A percentile compares a stretch with the other conserved stretches of the same genome.
phyloP scores from a whole-genome alignment of 2,797 vertebrate species.

The Notolabrus celidotus region DNA sequence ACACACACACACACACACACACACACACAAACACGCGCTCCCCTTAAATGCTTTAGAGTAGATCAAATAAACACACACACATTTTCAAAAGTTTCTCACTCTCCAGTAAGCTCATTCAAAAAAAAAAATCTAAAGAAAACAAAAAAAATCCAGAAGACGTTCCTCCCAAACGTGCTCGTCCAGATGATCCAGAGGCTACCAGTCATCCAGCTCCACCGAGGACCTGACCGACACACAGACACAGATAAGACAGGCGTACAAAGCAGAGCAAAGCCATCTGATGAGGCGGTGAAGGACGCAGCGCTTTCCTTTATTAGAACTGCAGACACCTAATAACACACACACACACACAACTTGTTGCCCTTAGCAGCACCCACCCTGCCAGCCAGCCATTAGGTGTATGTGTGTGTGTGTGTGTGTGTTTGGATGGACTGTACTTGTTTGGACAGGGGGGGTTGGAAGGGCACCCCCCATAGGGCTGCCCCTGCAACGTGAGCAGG shows the following conservation, averaged over 20 bases:
- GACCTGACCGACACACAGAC: conserved; percentile 56
- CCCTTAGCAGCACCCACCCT: conserved; percentile 72
- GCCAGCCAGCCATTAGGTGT: conserved; percentile 64
- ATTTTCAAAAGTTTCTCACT: conserved; percentile 38
- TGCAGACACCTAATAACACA: conserved; percentile 83
- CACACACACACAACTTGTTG: conserved; percentile 69
- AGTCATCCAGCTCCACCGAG: conserved; percentile 56
- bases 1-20: conserved; percentile 15
- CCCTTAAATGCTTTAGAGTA: conserved; percentile 52
- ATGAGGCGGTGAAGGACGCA: conserved; percentile 79
- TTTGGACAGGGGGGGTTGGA: conserved; percentile 70
- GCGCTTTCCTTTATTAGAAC: conserved; percentile 86
- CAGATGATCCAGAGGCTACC: conserved; percentile 71
- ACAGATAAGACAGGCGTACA: conserved; percentile 66
- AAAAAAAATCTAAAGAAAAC: conserved; percentile 28
- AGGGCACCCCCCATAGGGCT: conserved; percentile 77
- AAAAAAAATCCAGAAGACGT: conserved; percentile 8
- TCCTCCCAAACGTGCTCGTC: conserved; percentile 24
- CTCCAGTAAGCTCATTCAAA: conserved; percentile 37
- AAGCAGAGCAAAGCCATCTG: conserved; percentile 77
- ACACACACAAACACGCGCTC: too few species aligned
- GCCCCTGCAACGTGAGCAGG: conserved; percentile 84
- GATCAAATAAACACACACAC: conserved; percentile 56
- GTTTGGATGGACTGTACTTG: conserved; percentile 73
- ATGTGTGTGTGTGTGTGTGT: conserved; percentile 52